These are phyloP conservation scores for Leptinotarsa juncta DNA, from an alignment of 2,888 invertebrate genomes.

Conservation along the genomic window DNA sequence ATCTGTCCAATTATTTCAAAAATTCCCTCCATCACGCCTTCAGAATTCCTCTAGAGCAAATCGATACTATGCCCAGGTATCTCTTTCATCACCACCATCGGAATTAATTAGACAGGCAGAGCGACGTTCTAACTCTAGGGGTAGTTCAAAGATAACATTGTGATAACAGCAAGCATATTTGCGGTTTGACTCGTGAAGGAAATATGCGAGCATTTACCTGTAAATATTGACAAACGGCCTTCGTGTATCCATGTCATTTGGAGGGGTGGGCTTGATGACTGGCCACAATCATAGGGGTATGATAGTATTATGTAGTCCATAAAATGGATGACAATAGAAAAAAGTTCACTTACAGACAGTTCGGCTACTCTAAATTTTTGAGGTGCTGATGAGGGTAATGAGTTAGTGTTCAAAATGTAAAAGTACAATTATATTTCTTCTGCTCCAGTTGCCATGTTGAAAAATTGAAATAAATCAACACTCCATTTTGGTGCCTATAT, in stretches of 20 bases:
- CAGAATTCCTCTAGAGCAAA: background rate
- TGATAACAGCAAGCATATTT: background rate
- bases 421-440: too few species aligned
- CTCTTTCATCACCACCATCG: background rate
- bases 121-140: background rate
- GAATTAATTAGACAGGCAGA: background rate
- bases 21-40: background rate
- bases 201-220: background rate
- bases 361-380: too few species aligned
- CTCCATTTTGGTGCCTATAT: too few species aligned
- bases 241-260: background rate
- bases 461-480: too few species aligned
- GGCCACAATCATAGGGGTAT: background rate
- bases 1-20: background rate
- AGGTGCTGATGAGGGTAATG: too few species aligned
- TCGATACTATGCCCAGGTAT: background rate
- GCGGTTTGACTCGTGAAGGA: background rate
- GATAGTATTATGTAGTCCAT: background rate
- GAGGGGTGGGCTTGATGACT: background rate
- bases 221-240: background rate
- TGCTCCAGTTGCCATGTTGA: too few species aligned
- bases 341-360: too few species aligned
- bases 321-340: too few species aligned
- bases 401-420: too few species aligned
- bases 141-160: background rate